A percentile compares a stretch with the other conserved stretches of the same genome.
Evolutionary conservation across 1,140 invertebrate species (phyloP).

Genomic region (Atta colombica): DNA sequence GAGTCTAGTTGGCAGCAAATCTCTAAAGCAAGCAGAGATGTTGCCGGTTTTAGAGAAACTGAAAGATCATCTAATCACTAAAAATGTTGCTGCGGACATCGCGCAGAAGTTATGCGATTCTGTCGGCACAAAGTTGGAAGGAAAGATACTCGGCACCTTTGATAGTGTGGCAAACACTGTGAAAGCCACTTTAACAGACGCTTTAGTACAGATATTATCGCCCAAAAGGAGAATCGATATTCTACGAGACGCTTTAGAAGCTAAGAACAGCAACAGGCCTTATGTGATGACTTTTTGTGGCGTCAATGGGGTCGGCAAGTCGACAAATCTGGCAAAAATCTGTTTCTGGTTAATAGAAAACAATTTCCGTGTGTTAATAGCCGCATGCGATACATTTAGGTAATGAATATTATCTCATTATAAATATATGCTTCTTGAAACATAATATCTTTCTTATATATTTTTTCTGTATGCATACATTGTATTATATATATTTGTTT

Average conservation of each 20-base stretch:
- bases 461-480: not conserved
- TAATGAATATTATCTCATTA: constrained; percentile 52
- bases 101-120: constrained; percentile 98
- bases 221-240: constrained; percentile 98
- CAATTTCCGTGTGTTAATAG: constrained; percentile 97
- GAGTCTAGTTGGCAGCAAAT: constrained; percentile 95
- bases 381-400: constrained; percentile 99
- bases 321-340: constrained; percentile 99
- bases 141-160: constrained; percentile 97
- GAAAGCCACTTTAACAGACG: constrained; percentile 93
- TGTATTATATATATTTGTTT: not conserved
- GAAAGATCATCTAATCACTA: constrained; percentile 97
- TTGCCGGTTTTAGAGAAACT: constrained; percentile 97
- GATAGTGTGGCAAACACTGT: constrained; percentile 95
- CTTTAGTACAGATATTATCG: constrained; percentile 96
- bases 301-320: constrained; percentile 99
- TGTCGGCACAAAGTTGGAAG: constrained; percentile 96
- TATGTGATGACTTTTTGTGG: constrained; percentile 99
- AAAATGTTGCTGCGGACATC: constrained; percentile 99
- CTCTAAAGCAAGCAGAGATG: constrained; percentile 92
- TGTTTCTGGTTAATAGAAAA: constrained; percentile 99
- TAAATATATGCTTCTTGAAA: not conserved
- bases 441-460: not conserved
- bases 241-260: constrained; percentile 97
- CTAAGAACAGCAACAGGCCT: constrained; percentile 93